Conservation (phyloP, 2,888 invertebrate species). For the Ichneumoninae sp. region DNA sequence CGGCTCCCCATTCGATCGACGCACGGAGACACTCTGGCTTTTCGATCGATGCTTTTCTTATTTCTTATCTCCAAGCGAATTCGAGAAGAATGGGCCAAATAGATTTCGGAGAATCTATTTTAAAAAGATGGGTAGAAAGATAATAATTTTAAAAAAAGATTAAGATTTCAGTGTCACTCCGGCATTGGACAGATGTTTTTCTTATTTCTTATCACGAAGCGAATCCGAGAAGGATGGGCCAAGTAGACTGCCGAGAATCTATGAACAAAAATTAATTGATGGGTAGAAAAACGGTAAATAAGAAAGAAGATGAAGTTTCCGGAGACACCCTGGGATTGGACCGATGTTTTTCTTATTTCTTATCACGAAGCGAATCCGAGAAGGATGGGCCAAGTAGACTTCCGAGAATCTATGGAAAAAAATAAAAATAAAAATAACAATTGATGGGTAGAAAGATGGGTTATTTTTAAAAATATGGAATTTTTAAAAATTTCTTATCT, state of each 20-base stretch:
- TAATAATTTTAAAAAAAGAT: conserved; percentile 49
- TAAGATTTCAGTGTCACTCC: conserved; percentile 6
- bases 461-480: too few relatives aligned
- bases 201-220: neutral
- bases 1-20: conserved; percentile 29
- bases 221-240: neutral
- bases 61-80: neutral
- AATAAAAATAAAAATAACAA: too few relatives aligned
- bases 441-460: too few relatives aligned
- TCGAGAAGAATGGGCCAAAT: neutral
- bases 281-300: too few relatives aligned
- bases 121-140: neutral
- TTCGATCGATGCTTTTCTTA: neutral
- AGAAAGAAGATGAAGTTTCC: conserved; percentile 19
- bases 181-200: too few relatives aligned
- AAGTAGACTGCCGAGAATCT: conserved; percentile 33
- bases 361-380: neutral
- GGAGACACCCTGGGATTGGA: neutral
- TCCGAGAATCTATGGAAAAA: too few relatives aligned
- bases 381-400: too few relatives aligned
- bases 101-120: conserved; percentile 22
- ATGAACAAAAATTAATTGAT: neutral
- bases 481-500: too few relatives aligned
- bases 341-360: too few relatives aligned
- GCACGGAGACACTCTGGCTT: neutral